Evolutionary conservation across 2,113 vertebrate species (phyloP), one percentile per base, ranked within the genome.

Genomic region (Phycodurus eques): DNA sequence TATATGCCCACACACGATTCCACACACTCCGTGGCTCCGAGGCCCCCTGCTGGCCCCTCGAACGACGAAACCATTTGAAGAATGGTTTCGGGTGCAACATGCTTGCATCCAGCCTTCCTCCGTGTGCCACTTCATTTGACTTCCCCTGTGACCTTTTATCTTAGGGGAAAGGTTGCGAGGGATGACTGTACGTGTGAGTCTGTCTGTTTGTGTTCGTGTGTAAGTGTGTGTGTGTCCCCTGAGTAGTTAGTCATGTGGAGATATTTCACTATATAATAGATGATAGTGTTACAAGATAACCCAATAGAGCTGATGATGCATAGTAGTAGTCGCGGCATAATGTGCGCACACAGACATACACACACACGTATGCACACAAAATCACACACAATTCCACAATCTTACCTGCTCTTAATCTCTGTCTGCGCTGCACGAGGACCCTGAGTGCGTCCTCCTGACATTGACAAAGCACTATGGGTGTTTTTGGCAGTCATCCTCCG

Each of bases 401-500:
- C 68, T 79, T 71, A 67, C 77, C 74, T 71, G 68, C 69, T 82
- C 84, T 89, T 87, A 79, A 88, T 89, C 89, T 89, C 81, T 87
- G 88, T 89, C 84, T 80, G 72, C 76, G 76, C 82, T 73, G 81
- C 78, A 71, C 20, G 57, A 79, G 83, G 87, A 88, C 83, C 80
- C 82, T 70, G 75, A 75, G 80, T 78, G 87, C 80, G 68, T 82
- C 87, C 82, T 74, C 17, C 53, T 84, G 89, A 89, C 87, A 82
- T 87, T 91, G 89, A 92, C 85, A 89, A 91, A 90, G 87, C 77
- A 60, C 82, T 71, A 71, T 64, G 76, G 78, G 80, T 84, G 85
- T 86, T 89, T 86, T 87, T 88, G 87, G 83, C 88, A 80, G 71
- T 77, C 70, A 22, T 78, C 86, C 81, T 73, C 83, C 59, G 73